Evolutionary conservation across 2,113 vertebrate species (phyloP), one percentile per base, ranked within the genome.

Genomic region (Dissostichus mawsoni): DNA sequence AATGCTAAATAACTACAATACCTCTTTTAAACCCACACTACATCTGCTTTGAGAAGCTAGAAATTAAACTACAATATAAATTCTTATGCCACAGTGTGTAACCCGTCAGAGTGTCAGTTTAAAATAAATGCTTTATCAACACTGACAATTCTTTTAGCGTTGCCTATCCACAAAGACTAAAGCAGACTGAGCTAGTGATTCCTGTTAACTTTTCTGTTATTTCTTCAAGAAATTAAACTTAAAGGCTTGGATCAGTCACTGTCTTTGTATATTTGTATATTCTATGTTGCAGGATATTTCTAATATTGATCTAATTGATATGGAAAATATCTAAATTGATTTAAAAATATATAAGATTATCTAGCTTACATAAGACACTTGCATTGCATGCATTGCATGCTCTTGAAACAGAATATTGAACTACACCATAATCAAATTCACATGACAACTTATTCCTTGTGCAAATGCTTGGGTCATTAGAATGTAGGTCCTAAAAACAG

Each of bases 371-470:
- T 36, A 33, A 57, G 25, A 29, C 17, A 59, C 23, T 9, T 59
- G 70, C 20, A 52, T 11, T 62, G 70, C 70, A 61, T 62, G 57
- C 47, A 36, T 61, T 66, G 69, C 69, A 72, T 73, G 62, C 69
- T 20, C 8, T 29, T 45, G n/a, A 45, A 61, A 69, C 3, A 50
- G 29, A 14, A 20, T 56, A 69, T 59, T 67, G 29, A 73, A 80
- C 14, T 29, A 51, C 69, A 66, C 62, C 16, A 51, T 9, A 73
- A 44, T 23, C 11, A 41, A 51, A 66, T 29, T 59, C 55, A 61
- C 69, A 47, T 41, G n/a, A 53, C 33, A 61, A 69, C 25, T 36
- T 47, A 45, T 11, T 18, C 25, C 18, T 25, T 50, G 56, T 69
- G 16, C 62, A 48, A 47, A 5, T 52, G 25, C 3, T 36, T 18